phyloP scores from a whole-genome alignment of 2,888 invertebrate genomes.

The Lamellibrachia satsuma region DNA sequence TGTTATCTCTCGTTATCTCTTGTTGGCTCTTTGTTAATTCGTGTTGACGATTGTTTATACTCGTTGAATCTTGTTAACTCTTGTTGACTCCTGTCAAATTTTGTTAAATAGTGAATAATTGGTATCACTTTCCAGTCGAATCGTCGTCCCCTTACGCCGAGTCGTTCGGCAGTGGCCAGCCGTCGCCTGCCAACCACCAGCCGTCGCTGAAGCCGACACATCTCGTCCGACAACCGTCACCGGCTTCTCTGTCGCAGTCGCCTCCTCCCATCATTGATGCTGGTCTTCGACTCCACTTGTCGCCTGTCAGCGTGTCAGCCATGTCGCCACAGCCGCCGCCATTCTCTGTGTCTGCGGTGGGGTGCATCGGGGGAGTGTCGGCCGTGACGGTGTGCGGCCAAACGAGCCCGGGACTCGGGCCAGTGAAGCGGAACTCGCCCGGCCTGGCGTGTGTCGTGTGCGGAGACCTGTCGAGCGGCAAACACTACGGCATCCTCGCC shows the following conservation, averaged over 20 bases:
- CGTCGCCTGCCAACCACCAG: background rate
- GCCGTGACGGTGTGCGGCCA: background rate
- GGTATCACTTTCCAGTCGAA: background rate
- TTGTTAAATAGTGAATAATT: background rate
- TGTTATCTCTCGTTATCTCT: too few relatives aligned
- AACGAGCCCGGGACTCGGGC: constrained; percentile 36
- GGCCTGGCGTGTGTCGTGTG: constrained; percentile 92
- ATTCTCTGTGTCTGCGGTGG: constrained; percentile 23
- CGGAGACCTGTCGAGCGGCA: constrained; percentile 95
- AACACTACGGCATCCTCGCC: constrained; percentile 96
- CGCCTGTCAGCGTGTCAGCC: constrained; percentile 26
- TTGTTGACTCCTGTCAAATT: too few relatives aligned
- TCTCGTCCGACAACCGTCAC: background rate
- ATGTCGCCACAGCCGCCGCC: constrained; percentile 29
- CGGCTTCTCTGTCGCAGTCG: constrained; percentile 20
- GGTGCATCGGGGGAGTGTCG: background rate
- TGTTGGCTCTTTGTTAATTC: too few relatives aligned
- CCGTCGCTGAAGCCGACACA: background rate
- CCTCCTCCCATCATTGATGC: constrained; percentile 27
- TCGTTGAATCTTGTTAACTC: too few relatives aligned
- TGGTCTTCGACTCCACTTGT: background rate
- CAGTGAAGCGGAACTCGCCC: constrained; percentile 64
- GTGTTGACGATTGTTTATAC: too few relatives aligned
- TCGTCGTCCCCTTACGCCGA: background rate
- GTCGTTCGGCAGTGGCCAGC: background rate